These are phyloP conservation scores for Drosophila teissieri DNA, from an alignment of 1,140 invertebrate genomes.

Conservation along the genomic window DNA sequence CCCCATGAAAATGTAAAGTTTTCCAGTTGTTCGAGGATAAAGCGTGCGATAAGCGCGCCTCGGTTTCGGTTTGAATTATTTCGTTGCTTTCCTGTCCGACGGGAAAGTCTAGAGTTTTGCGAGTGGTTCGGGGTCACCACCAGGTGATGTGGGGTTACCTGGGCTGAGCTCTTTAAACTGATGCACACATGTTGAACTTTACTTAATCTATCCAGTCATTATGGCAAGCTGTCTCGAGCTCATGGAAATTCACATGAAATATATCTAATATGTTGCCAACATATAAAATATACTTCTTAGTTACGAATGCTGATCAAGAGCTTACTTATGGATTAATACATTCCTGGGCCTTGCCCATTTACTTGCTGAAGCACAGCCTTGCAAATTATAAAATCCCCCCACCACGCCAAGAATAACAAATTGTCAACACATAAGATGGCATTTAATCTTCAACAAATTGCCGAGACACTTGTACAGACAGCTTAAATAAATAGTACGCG, in stretches of 20 bases:
- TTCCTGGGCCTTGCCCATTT: no score
- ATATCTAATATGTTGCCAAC: no score
- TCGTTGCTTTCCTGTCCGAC: slow-evolving; percentile 47
- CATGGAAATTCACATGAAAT: no score
- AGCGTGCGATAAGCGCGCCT: slow-evolving; percentile 56
- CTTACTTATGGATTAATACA: no score
- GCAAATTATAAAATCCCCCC: slow-evolving; percentile 5
- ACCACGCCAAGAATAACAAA: slow-evolving; percentile 62
- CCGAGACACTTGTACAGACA: slow-evolving; percentile 74
- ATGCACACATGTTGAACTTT: not conserved
- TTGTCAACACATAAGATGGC: slow-evolving; percentile 80
- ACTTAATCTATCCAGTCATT: not conserved
- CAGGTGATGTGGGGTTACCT: slow-evolving; percentile 24
- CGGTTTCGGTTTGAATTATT: slow-evolving; percentile 69
- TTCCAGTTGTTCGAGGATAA: slow-evolving; percentile 62
- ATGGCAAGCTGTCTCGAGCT: not conserved
- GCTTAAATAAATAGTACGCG: slow-evolving; percentile 75
- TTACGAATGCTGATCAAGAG: no score
- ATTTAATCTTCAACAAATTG: slow-evolving; percentile 83
- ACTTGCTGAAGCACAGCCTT: not conserved
- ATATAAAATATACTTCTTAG: no score
- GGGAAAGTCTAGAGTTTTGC: not conserved
- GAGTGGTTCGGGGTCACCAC: slow-evolving; percentile 2
- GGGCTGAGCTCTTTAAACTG: slow-evolving; percentile 5
- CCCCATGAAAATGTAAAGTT: slow-evolving; percentile 56